Conservation (phyloP, 2,113 vertebrate genomes). For the Anseranas semipalmata region DNA sequence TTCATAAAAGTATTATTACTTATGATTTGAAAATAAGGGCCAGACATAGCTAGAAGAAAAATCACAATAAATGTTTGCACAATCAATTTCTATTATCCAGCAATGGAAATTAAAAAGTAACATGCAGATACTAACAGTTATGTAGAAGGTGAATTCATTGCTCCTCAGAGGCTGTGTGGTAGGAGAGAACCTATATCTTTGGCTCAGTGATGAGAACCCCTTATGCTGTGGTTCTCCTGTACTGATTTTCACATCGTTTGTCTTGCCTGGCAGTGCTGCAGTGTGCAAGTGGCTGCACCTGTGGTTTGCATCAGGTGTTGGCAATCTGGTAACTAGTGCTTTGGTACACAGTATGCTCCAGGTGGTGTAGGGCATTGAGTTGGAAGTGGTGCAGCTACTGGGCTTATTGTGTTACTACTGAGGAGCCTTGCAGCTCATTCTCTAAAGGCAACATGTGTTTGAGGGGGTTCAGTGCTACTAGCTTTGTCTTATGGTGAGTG, state of each 20-base stretch:
- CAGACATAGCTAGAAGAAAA: conserved; percentile 21
- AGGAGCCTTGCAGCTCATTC: fast-evolving
- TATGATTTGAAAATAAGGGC: neutral
- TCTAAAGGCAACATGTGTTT: neutral
- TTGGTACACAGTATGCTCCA: fast-evolving
- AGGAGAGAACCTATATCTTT: neutral
- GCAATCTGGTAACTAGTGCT: neutral
- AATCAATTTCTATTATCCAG: conserved; percentile 31
- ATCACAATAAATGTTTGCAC: neutral
- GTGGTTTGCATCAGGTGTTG: neutral
- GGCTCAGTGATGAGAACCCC: neutral
- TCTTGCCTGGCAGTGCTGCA: neutral
- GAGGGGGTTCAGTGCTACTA: neutral
- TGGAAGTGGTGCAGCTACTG: neutral
- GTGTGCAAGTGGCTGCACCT: neutral
- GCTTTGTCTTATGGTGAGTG: neutral
- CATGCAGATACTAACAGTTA: neutral
- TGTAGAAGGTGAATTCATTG: neutral
- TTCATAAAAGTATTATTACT: neutral
- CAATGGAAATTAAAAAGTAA: neutral
- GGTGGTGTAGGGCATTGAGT: fast-evolving
- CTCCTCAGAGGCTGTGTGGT: neutral
- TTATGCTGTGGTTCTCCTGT: neutral
- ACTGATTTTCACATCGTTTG: neutral
- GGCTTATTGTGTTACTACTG: fast-evolving